Conservation (phyloP, 2,113 vertebrate genomes). For the Pomatostomus ruficeps region DNA sequence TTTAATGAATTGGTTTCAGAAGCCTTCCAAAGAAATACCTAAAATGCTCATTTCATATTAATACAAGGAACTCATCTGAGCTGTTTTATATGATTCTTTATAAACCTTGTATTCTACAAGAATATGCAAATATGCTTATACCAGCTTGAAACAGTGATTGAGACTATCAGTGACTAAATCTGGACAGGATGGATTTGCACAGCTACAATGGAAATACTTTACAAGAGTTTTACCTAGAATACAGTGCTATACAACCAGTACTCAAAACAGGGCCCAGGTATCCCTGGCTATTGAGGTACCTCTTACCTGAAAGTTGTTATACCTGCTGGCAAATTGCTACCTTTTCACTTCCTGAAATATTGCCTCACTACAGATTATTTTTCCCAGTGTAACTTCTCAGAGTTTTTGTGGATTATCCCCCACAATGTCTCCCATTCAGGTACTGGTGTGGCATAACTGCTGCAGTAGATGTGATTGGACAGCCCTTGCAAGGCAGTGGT, state of each 20-base stretch:
- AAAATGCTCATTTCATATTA: neutral
- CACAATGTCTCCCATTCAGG: fast-evolving
- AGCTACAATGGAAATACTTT: neutral
- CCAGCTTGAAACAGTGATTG: neutral
- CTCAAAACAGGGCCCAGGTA: neutral
- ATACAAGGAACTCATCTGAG: neutral
- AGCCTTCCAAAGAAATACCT: neutral
- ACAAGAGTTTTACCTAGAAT: neutral
- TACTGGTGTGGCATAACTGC: neutral
- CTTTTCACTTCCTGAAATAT: neutral
- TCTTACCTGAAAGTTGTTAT: neutral
- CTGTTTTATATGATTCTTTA: neutral
- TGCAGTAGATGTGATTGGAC: neutral
- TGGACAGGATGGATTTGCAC: neutral
- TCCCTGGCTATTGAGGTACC: neutral
- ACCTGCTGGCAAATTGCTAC: neutral
- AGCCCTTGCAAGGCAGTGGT: neutral
- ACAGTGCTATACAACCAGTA: neutral
- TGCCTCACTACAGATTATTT: neutral
- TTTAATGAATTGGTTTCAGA: neutral
- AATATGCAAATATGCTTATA: neutral
- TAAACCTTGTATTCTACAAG: neutral
- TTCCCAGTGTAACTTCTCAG: neutral
- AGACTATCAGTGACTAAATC: neutral
- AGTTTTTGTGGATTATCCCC: neutral